These are phyloP conservation scores for Crepidodera aurea DNA, from an alignment of 2,888 invertebrate genomes.

Conservation along the genomic window DNA sequence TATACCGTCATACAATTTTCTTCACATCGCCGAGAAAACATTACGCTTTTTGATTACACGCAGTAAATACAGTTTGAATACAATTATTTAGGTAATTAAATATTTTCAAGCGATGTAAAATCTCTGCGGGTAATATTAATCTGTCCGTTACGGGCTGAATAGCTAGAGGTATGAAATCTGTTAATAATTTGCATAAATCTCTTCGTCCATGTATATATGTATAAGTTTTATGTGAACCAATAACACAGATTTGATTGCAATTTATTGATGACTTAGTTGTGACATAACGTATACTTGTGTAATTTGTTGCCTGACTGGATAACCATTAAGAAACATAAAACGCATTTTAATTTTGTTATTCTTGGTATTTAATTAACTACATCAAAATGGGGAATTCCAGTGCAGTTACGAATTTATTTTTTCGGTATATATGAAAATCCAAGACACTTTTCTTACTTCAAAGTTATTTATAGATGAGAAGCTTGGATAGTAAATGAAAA, in stretches of 20 bases:
- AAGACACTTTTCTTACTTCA: no score
- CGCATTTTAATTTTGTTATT: background rate
- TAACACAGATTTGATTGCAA: background rate
- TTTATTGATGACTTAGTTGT: background rate
- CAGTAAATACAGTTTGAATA: background rate
- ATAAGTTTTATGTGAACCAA: background rate
- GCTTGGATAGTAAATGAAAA: no score
- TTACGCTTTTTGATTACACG: no score
- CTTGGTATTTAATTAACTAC: no score
- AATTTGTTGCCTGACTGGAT: background rate
- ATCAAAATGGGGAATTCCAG: no score
- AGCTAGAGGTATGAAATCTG: background rate
- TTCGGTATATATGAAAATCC: no score
- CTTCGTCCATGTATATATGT: background rate
- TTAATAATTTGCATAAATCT: conserved; percentile 4
- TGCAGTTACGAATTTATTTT: no score
- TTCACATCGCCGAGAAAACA: no score
- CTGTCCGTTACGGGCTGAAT: conserved; percentile 6
- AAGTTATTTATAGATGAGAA: no score
- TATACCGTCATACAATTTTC: no score
- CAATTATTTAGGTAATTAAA: background rate
- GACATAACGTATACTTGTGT: conserved; percentile 2
- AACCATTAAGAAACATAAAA: background rate
- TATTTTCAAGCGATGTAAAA: background rate
- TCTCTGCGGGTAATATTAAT: background rate